These are phyloP conservation scores for Amblyjoppa fuscipennis DNA, from an alignment of 2,888 invertebrate genomes.

Conservation along the genomic window DNA sequence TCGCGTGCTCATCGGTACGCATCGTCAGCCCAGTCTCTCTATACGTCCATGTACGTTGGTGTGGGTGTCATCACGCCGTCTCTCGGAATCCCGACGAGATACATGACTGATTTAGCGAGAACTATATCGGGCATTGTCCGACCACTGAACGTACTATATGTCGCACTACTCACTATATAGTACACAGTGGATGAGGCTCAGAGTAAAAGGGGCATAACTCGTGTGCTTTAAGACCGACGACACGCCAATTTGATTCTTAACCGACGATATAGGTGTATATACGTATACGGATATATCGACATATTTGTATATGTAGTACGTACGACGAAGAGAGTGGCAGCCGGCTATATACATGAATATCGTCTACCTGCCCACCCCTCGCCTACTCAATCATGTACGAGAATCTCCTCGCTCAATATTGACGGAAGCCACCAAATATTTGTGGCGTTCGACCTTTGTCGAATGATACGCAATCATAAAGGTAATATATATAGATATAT, in stretches of 20 bases:
- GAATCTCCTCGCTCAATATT: slow-evolving; percentile 42
- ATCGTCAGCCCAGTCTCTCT: background rate
- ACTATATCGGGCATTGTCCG: slow-evolving; percentile 17
- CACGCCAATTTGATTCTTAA: background rate
- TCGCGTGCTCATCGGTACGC: slow-evolving; percentile 8
- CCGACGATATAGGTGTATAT: background rate
- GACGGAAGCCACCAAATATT: slow-evolving; percentile 43
- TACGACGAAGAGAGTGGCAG: background rate
- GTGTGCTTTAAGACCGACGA: background rate
- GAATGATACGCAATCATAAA: background rate
- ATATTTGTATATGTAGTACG: background rate
- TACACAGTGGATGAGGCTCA: background rate
- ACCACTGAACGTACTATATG: background rate
- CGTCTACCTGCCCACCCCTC: background rate
- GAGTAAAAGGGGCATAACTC: background rate
- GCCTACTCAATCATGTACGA: background rate
- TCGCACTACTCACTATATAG: background rate
- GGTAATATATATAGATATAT: too few relatives aligned
- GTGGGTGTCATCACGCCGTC: slow-evolving; percentile 22
- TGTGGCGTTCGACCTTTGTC: background rate
- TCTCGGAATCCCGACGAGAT: slow-evolving; percentile 33
- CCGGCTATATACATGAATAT: background rate
- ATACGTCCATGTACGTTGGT: background rate
- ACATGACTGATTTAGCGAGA: slow-evolving; percentile 41
- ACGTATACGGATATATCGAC: background rate